Evolutionary conservation across 2,113 vertebrate species (phyloP), one percentile per base, ranked within the genome.

Genomic region (Echinops telfairi): DNA sequence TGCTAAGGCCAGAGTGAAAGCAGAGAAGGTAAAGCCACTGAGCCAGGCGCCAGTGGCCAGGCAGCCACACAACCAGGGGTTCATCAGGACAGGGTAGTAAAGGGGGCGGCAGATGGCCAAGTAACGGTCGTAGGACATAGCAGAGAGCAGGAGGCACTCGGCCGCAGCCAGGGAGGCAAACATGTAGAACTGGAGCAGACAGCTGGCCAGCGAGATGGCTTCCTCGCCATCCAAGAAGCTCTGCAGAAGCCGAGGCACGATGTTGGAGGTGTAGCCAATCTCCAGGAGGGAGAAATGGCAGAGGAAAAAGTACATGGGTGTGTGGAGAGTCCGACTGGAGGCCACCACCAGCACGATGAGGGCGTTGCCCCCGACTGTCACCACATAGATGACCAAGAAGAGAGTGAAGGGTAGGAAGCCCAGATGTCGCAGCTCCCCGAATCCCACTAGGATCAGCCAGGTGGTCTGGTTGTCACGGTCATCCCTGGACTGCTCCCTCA

Each of bases 241-340:
- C 40, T 2, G 12, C 57, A 94, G 10, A 8, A 95, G 53, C 82
- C 15, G 62, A 57, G 94, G 96, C 38, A 25, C 4, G 57, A 89
- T 87, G 75, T 71, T 93, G 75, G 95, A 88, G 60, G 91, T 91
- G 9, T 81, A 95, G 20, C 53, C 78, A 6, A 85, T 89, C 58
- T 95, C 95, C 23, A 95, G 92, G 16, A 88, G 60, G 78, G 94
- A 96, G 71, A 95, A 93, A 62, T 84, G 90, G 78, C 94, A 66
- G 43, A 96, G 90, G 78, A 96, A 89, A 66, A 94, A 82, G 94
- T 53, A 53, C 47, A 53, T 53, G 47, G 47, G 47, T 53, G 47
- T 53, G 47, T 53, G 47, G 47, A 53, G 93, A 25, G 86, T 89
- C 85, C 3, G 57, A 20, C 79, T 93, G 64, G 90, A 85, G 53